phyloP scores from a whole-genome alignment of 2,113 vertebrate genomes.

The Anser cygnoides region DNA sequence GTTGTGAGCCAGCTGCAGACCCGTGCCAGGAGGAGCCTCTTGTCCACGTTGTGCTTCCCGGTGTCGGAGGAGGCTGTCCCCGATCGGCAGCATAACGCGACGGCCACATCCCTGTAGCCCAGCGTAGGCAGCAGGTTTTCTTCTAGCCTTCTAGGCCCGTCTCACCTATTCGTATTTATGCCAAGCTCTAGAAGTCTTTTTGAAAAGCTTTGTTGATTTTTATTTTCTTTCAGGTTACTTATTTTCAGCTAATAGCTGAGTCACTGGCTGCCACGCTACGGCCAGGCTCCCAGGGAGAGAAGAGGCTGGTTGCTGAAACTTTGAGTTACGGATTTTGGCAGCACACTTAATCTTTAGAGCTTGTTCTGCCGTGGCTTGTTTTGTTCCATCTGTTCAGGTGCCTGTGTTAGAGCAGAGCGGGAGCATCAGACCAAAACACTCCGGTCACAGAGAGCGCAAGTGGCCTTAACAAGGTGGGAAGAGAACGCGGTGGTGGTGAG shows the following conservation, averaged over 20 bases:
- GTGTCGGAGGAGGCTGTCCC: fast-evolving
- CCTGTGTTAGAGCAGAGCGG: background rate
- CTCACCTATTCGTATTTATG: background rate
- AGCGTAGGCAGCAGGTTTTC: background rate
- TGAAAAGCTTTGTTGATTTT: background rate
- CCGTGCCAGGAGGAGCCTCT: background rate
- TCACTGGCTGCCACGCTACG: background rate
- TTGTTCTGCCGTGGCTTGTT: background rate
- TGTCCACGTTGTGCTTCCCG: background rate
- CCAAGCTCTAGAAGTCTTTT: background rate
- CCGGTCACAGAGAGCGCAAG: background rate
- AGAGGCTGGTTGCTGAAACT: background rate
- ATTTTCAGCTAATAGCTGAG: background rate
- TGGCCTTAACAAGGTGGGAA: background rate
- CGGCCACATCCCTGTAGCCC: background rate
- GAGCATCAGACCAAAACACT: background rate
- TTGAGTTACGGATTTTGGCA: background rate
- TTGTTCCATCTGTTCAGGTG: background rate
- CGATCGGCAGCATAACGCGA: fast-evolving
- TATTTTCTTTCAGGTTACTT: background rate
- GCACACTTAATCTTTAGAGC: background rate
- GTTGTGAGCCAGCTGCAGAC: background rate
- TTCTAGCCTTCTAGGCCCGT: background rate
- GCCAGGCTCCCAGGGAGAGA: background rate
- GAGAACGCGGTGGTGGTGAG: background rate